phyloP scores from a whole-genome alignment of 2,797 vertebrate species.

The Crocodylus rhombifer region DNA sequence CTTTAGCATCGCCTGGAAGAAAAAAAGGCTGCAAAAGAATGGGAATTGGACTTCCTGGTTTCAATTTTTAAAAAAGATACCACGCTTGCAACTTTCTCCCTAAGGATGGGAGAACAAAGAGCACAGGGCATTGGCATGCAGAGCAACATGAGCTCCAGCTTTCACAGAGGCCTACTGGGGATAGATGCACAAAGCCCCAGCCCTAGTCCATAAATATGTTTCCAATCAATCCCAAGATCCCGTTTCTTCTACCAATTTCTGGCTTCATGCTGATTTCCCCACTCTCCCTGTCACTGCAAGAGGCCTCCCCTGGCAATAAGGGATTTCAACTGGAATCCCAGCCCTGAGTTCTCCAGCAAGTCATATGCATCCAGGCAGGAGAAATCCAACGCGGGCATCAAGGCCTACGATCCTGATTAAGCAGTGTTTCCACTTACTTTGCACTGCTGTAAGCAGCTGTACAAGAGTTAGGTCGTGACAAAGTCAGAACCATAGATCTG shows the following conservation, averaged over 20 bases:
- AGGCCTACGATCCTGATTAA: too few relatives aligned
- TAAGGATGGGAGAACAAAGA: neutral
- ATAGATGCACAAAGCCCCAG: neutral
- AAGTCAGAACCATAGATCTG: too few relatives aligned
- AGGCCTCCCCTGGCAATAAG: too few relatives aligned
- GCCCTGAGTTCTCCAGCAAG: too few relatives aligned
- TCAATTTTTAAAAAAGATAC: neutral
- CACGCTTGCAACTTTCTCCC: neutral
- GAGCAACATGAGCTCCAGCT: neutral
- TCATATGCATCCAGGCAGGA: too few relatives aligned
- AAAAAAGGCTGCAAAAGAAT: fast-evolving
- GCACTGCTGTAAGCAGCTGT: too few relatives aligned
- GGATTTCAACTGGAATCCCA: too few relatives aligned
- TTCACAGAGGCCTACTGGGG: neutral
- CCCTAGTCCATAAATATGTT: neutral
- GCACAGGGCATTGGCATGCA: neutral
- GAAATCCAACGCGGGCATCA: too few relatives aligned
- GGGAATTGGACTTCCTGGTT: neutral
- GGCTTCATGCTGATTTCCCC: neutral
- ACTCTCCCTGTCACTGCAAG: too few relatives aligned
- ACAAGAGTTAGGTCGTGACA: too few relatives aligned
- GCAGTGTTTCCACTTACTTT: too few relatives aligned
- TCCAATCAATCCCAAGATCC: neutral
- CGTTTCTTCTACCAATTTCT: neutral
- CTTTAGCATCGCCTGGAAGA: neutral